Evolutionary conservation across 2,888 invertebrate genomes (phyloP), one percentile per base, ranked within the genome.

Genomic region (Nipponacmea schrenckii): DNA sequence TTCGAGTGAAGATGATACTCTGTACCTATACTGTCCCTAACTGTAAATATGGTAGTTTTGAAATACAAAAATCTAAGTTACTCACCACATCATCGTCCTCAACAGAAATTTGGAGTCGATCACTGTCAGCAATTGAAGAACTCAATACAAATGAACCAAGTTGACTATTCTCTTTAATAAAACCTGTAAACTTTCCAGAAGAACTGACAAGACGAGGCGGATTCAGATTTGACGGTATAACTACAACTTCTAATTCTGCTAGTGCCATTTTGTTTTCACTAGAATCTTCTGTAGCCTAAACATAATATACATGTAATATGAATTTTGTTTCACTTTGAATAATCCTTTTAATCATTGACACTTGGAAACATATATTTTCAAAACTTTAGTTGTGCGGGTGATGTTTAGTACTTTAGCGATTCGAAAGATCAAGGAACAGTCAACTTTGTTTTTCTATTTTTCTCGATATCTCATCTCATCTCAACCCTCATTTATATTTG

Each of bases 51-150:
- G 4, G 39, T 39, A 39, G 8, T 39, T 39, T 2, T 39, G 2
- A 3, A 31, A 31, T 31, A 31, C 31, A 31, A 10, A 1, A 39
- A 39, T 39, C 3, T 1, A 39, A 39, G 7, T 39, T 8, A 39
- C 39, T 10, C 76, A 86, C 86, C 78, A 81, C 77, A 73, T 86
- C 86, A 8, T 76, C 76, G 71, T 86, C 86, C 4, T 72, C 76
- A 50, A 82, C 80, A 0, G 69, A 46, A 17, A 86, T 67, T 46
- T 77, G 66, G 4, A 86, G 69, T 4, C 75, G 72, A 24, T 72
- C 72, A n/a, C 68, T 73, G 39, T 68, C 68, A 10, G 64, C 31
- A 1, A 72, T 71, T n/a, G 64, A 62, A 2, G 46, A 10, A 56
- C 56, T 56, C 10, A 24, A 67, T 45, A 85, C 79, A 15, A 80